Evolutionary conservation across 2,797 vertebrate genomes (phyloP).

Genomic region (Crocidura indochinensis): DNA sequence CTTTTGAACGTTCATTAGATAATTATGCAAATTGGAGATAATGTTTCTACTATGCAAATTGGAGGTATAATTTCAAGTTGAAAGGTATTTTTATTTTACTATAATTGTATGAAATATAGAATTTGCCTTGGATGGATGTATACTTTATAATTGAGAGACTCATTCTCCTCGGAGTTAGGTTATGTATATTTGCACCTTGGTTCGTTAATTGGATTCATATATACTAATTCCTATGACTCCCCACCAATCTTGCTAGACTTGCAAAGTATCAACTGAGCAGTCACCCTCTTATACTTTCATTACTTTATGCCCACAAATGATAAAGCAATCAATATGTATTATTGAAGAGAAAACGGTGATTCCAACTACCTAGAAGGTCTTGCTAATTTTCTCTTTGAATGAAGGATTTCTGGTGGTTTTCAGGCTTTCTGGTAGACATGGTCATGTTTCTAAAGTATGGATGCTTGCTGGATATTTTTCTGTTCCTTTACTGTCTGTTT

Average conservation of each 20-base stretch:
- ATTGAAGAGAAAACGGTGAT: conserved; percentile 35
- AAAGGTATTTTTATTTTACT: conserved; percentile 59
- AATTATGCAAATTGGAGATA: conserved; percentile 74
- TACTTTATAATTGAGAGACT: conserved; percentile 15
- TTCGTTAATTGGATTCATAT: not conserved
- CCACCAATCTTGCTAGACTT: not conserved
- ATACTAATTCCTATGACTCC: not conserved
- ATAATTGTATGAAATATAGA: not conserved
- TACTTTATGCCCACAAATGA: not conserved
- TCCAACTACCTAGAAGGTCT: not conserved
- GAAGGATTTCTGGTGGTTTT: conserved; percentile 35
- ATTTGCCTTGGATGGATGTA: conserved; percentile 53
- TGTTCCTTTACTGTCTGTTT: not conserved
- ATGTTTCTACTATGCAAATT: conserved; percentile 62
- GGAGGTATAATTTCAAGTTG: conserved; percentile 68
- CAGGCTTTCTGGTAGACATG: conserved; percentile 3
- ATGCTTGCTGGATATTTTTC: not conserved
- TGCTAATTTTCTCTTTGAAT: conserved; percentile 45
- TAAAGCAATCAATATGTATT: not conserved
- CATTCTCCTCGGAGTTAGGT: conserved; percentile 23
- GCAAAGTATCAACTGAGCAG: not conserved
- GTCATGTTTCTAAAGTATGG: not conserved
- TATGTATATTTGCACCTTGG: not conserved
- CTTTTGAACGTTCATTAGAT: conserved; percentile 63
- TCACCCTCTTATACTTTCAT: not conserved